A percentile compares a stretch with the other conserved stretches of the same genome.
phyloP scores from a whole-genome alignment of 2,888 invertebrate species.

The Gonocerus acuteangulatus region DNA sequence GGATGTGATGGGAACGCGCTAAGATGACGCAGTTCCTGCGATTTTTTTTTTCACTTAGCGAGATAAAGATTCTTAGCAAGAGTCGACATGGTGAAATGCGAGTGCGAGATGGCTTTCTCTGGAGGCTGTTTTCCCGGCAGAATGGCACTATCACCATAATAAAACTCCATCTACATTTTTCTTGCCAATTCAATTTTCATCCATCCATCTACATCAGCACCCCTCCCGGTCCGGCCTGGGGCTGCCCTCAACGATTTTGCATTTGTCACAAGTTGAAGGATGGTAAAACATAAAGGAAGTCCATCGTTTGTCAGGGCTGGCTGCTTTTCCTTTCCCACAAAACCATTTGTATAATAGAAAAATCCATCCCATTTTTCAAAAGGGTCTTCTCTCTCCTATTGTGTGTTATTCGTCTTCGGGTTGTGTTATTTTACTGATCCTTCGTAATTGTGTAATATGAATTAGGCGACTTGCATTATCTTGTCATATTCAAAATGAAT shows the following conservation, averaged over 20 bases:
- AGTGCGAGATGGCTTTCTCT: slow-evolving; percentile 20
- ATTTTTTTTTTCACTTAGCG: too few species aligned
- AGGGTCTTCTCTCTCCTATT: too few species aligned
- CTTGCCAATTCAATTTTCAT: slow-evolving; percentile 31
- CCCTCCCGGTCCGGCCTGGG: slow-evolving; percentile 5
- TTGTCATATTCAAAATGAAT: too few species aligned
- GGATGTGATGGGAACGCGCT: too few species aligned
- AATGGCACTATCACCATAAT: slow-evolving; percentile 33
- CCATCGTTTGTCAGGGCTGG: slow-evolving; percentile 9
- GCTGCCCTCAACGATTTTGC: not conserved
- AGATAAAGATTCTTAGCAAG: too few species aligned
- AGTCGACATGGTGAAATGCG: too few species aligned
- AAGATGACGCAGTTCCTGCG: too few species aligned
- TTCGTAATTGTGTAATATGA: too few species aligned
- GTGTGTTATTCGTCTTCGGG: too few species aligned
- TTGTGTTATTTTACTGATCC: too few species aligned
- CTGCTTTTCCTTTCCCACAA: not conserved
- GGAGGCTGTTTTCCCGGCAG: slow-evolving; percentile 28
- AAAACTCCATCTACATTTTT: slow-evolving; percentile 35
- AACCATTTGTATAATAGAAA: slow-evolving; percentile 7
- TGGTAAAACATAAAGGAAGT: slow-evolving; percentile 1
- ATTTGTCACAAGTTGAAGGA: not conserved
- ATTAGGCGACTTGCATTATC: too few species aligned
- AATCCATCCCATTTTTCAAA: too few species aligned
- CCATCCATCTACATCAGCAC: slow-evolving; percentile 32